Evolutionary conservation across 2,113 vertebrate species (phyloP), one percentile per base, ranked within the genome.

Genomic region (Miniopterus natalensis): DNA sequence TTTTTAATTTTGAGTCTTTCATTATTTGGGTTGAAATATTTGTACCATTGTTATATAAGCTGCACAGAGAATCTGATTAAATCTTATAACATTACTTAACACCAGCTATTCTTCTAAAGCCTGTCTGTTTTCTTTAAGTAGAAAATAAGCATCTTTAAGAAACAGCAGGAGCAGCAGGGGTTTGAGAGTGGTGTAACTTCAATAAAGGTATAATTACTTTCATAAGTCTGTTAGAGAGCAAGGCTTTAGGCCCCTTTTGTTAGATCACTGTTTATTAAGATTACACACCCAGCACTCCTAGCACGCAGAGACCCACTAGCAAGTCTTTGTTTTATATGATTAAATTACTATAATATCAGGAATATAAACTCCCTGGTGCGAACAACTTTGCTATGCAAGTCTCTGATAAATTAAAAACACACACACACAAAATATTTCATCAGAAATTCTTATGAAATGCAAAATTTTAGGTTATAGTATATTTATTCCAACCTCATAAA

Each of bases 61-160:
- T 93, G 20, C 51, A 81, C 45, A 74, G 65, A 96, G 59, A 93
- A 73, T 55, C 86, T 96, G 95, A 95, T 93, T 96, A 90, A 87
- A 88, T 95, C 45, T 79, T 92, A 49, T 94, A 94, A 89, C 93
- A 90, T 66, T 49, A 94, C 77, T 94, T 91, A 94, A 90, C 4
- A 88, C 36, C 31, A 81, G 66, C 71, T 86, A 75, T 78, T 97
- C 66, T 96, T 94, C 75, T 66, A 95, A 95, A 92, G 36, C 63
- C 25, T 92, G 74, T 93, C 75, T 92, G 25, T 95, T 96, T 95
- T 74, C 84, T 93, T 95, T 92, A 97, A 96, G 90, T 92, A 96
- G 96, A 95, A 96, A 97, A 90, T 88, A 87, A 96, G 85, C 61
- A 91, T 96, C 92, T 95, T 96, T 92, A 97, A 94, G 88, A 94